Evolutionary conservation across 1,140 invertebrate species (phyloP), one percentile per base, ranked within the genome.

Genomic region (Coenobita brevimanus): DNA sequence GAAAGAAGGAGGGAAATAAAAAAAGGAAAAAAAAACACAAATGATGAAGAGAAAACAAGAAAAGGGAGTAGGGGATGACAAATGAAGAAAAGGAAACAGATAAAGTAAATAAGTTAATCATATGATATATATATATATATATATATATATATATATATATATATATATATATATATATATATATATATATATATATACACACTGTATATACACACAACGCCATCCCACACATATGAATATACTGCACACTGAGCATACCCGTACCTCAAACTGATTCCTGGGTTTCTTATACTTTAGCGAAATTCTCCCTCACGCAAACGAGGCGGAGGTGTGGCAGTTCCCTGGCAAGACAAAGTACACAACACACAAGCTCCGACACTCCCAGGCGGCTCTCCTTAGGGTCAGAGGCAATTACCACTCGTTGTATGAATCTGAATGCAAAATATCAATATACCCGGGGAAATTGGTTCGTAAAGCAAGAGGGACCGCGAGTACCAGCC

Each of bases 401-500:
- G 43, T 41, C 67, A 64, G 33, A 33, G 46, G 41, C 64, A 75
- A 73, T 83, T 83, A 83, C 69, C 82, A 41, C 30, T 69, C 69
- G 41, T 83, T n/a, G 62, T 46, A 71, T 73, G 46, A 83, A 83
- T 83, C 69, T 46, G 38, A 57, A 83, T 81, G 64, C 46, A 83
- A 83, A 73, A 83, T 83, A 75, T 83, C 60, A 75, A 69, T 62
- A 60, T 62, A 38, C 50, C n/a, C 79, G 38, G n/a, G 50, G 60
- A 81, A 50, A 8, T 6, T 6, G 46, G 46, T 50, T 50, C 46
- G 46, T 50, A 50, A 50, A 50, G 46, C 6, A 17, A 17, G 6
- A 8, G 6, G 6, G 17, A 50, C 46, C 46, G 6, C 6, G 17
- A 8, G 46, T 50, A 50, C 46, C 46, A 17, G 6, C 46, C 46